These are phyloP conservation scores for Sebastes trivittatus DNA, from an alignment of 2,797 vertebrate genomes.

Conservation along the genomic window DNA sequence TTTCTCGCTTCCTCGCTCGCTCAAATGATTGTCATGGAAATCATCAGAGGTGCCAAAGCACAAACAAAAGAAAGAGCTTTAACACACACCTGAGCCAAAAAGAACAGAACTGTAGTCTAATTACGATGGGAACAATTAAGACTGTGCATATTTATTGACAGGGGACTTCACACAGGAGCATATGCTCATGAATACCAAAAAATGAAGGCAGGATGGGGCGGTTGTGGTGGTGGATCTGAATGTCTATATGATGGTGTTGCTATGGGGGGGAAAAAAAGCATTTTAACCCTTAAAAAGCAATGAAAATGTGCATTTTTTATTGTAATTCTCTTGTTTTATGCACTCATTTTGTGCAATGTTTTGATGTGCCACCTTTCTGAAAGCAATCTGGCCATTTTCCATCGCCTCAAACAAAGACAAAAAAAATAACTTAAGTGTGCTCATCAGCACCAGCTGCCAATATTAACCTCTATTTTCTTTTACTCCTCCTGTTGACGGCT, in stretches of 20 bases:
- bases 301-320: not conserved
- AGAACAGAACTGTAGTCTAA: conserved; percentile 79
- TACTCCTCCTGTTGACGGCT: conserved; percentile 50
- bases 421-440: conserved; percentile 4
- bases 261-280: not conserved
- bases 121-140: conserved; percentile 79
- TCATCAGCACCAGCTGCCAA: conserved; percentile 39
- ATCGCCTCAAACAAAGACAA: conserved; percentile 1
- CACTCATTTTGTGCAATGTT: not conserved
- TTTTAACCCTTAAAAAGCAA: not conserved
- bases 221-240: conserved; percentile 29
- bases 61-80: conserved; percentile 77
- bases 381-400: not conserved
- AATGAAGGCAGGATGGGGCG: conserved; percentile 34
- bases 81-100: conserved; percentile 80
- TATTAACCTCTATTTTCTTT: conserved; percentile 34
- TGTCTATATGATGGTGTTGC: conserved; percentile 32
- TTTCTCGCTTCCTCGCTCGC: conserved; percentile 56
- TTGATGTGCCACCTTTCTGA: not conserved
- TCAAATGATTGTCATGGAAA: conserved; percentile 82
- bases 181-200: conserved; percentile 81
- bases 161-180: conserved; percentile 78
- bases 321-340: not conserved
- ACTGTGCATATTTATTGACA: conserved; percentile 81
- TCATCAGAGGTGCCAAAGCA: conserved; percentile 79